A percentile compares a stretch with the other conserved stretches of the same genome.
phyloP scores from a whole-genome alignment of 1,140 invertebrate genomes.

The Trachelipus rathkii region DNA sequence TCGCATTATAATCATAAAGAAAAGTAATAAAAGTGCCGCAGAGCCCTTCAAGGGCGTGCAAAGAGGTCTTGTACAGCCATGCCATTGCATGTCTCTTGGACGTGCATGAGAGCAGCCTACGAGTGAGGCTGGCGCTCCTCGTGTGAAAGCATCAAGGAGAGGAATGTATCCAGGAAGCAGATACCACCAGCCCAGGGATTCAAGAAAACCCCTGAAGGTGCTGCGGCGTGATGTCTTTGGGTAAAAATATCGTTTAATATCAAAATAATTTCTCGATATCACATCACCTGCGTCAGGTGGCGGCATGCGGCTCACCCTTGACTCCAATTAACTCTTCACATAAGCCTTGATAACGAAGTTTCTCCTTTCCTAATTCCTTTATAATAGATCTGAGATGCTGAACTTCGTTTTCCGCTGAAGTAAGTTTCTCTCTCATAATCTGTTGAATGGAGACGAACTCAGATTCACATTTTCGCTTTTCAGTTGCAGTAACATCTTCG shows the following conservation, averaged over 20 bases:
- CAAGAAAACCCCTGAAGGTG: neutral
- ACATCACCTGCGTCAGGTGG: slow-evolving; percentile 4
- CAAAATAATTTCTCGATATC: no score
- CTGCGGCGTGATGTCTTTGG: no score
- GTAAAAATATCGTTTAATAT: no score
- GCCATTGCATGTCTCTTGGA: slow-evolving; percentile 2
- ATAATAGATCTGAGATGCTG: no score
- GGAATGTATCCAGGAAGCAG: neutral
- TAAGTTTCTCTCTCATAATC: no score
- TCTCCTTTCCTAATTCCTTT: no score
- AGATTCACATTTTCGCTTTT: no score
- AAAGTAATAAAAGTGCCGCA: neutral
- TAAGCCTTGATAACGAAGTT: no score
- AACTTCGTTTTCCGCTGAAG: no score
- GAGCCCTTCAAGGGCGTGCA: neutral
- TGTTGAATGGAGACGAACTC: no score
- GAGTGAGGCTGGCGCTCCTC: neutral
- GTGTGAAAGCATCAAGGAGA: neutral
- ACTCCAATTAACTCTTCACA: no score
- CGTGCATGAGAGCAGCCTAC: slow-evolving; percentile 3
- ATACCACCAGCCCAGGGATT: neutral
- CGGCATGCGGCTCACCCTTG: neutral
- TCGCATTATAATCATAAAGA: neutral
- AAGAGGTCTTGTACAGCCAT: neutral
- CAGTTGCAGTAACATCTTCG: no score